phyloP scores from a whole-genome alignment of 2,888 invertebrate species.

The Zhengitettix transpicula region DNA sequence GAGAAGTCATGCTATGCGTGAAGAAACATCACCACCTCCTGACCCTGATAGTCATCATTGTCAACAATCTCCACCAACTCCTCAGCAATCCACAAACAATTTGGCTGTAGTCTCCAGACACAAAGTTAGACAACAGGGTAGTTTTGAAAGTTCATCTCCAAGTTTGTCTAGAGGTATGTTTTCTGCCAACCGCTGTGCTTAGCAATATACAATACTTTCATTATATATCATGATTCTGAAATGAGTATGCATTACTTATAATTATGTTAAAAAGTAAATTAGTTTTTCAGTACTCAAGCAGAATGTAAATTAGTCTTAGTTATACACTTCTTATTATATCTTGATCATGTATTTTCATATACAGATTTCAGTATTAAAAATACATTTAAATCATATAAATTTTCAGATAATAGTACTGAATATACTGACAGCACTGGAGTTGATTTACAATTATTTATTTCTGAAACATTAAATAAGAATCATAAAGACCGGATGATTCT shows the following conservation, averaged over 20 bases:
- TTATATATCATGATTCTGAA: too few relatives aligned
- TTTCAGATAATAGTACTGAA: conserved; percentile 58
- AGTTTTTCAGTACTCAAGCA: too few relatives aligned
- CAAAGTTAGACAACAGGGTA: too few relatives aligned
- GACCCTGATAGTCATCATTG: conserved; percentile 20
- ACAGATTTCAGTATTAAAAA: neutral
- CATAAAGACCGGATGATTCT: conserved; percentile 72
- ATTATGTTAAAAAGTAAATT: too few relatives aligned
- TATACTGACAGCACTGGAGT: conserved; percentile 60
- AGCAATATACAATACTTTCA: too few relatives aligned
- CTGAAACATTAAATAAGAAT: conserved; percentile 79
- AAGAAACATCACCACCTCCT: conserved; percentile 43
- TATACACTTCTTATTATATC: too few relatives aligned
- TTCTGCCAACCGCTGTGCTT: neutral
- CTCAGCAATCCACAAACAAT: too few relatives aligned
- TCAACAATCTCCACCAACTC: too few relatives aligned
- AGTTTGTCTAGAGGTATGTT: conserved; percentile 30
- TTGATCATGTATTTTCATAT: neutral
- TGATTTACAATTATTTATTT: conserved; percentile 75
- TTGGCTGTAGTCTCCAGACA: too few relatives aligned
- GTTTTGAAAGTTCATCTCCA: too few relatives aligned
- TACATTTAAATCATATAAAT: conserved; percentile 2
- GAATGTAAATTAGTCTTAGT: too few relatives aligned
- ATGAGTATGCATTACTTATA: too few relatives aligned
- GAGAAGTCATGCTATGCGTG: conserved; percentile 79